phyloP scores from a whole-genome alignment of 2,888 invertebrate species.

The Rhagonycha lutea region DNA sequence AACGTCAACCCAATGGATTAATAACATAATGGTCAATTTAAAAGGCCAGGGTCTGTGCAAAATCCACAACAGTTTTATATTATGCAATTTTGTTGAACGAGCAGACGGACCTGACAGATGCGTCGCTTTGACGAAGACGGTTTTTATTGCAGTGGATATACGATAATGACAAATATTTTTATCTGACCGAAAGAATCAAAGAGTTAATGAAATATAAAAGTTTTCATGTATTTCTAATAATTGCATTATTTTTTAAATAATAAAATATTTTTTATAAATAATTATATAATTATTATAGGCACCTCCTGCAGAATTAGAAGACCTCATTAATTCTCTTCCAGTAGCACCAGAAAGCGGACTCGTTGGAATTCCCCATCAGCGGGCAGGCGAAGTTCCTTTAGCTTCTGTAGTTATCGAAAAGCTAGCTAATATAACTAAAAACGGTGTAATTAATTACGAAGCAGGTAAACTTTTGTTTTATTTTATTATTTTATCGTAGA shows the following conservation, averaged over 20 bases:
- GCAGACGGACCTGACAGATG: too few species aligned
- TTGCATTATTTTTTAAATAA: too few species aligned
- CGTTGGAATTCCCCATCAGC: conserved; percentile 75
- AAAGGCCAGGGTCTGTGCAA: too few species aligned
- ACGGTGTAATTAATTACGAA: conserved; percentile 54
- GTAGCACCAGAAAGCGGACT: conserved; percentile 81
- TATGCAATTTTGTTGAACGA: too few species aligned
- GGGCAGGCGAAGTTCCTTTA: conserved; percentile 75
- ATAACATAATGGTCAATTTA: too few species aligned
- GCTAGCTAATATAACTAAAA: conserved; percentile 56
- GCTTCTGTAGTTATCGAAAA: conserved; percentile 75
- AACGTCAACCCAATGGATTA: too few species aligned
- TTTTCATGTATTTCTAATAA: too few species aligned
- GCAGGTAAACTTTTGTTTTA: too few species aligned
- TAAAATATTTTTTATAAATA: too few species aligned
- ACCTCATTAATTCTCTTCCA: conserved; percentile 71
- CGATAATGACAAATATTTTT: conserved; percentile 74
- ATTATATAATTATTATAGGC: too few species aligned
- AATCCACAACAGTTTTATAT: too few species aligned
- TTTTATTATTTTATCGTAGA: too few species aligned
- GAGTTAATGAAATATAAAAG: conserved; percentile 89
- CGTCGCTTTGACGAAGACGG: conserved; percentile 75
- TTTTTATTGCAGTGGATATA: conserved; percentile 79
- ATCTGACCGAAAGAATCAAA: conserved; percentile 80
- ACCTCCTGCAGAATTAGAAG: conserved; percentile 86